phyloP scores from a whole-genome alignment of 2,888 invertebrate genomes.

The Ferrisia virgata region DNA sequence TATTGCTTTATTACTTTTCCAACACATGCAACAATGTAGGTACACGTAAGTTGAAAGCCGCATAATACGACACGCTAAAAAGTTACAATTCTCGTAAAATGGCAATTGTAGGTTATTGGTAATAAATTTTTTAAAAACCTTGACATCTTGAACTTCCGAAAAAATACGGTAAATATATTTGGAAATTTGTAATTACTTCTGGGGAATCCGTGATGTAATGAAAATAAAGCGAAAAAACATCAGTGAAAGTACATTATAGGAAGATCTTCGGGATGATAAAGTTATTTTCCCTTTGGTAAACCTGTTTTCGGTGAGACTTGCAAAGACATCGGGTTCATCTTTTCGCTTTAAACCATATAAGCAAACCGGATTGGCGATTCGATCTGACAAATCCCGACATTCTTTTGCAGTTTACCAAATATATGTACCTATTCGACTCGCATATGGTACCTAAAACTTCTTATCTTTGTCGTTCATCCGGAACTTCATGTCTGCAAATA shows the following conservation, averaged over 20 bases:
- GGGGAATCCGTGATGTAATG: not conserved
- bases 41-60: not conserved
- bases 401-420: not conserved
- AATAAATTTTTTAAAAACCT: not conserved
- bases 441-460: too few species aligned
- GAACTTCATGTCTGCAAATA: not conserved
- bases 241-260: constrained; percentile 25
- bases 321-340: constrained; percentile 23
- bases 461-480: not conserved
- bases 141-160: not conserved
- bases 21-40: not conserved
- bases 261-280: not conserved
- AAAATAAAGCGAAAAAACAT: not conserved
- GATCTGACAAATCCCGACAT: not conserved
- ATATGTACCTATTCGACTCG: too few species aligned
- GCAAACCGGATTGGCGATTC: not conserved
- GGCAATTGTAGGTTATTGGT: not conserved
- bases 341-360: not conserved
- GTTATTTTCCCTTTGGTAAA: not conserved
- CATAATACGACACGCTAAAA: not conserved
- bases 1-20: not conserved
- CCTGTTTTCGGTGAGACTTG: constrained; percentile 18
- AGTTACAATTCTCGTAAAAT: not conserved
- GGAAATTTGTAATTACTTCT: not conserved
- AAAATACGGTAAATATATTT: not conserved